Evolutionary conservation across 2,113 vertebrate genomes (phyloP).

Genomic region (Catharus bicknelli): DNA sequence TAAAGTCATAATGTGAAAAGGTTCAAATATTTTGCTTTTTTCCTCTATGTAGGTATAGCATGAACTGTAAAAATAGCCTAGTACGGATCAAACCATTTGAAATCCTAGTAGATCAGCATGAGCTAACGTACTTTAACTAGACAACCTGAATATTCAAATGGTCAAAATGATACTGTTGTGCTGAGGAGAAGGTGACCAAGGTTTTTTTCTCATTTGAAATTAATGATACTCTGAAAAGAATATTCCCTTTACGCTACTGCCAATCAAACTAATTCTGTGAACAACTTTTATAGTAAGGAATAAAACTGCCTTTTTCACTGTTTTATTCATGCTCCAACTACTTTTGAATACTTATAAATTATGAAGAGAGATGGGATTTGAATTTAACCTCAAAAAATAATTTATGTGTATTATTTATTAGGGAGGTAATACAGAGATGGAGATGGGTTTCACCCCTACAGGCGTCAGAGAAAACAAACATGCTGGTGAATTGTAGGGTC

Average conservation of each 20-base stretch:
- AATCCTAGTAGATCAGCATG: neutral
- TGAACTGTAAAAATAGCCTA: neutral
- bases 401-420: neutral
- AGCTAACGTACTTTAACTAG: neutral
- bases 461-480: neutral
- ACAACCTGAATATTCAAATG: neutral
- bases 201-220: neutral
- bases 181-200: neutral
- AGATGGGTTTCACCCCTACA: neutral
- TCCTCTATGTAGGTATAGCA: fast-evolving
- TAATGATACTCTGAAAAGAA: neutral
- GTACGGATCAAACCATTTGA: neutral
- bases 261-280: neutral
- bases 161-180: neutral
- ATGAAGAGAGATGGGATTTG: neutral
- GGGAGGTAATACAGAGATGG: neutral
- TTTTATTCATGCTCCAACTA: neutral
- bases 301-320: neutral
- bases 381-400: neutral
- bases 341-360: neutral
- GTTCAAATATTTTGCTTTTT: neutral
- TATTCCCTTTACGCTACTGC: neutral
- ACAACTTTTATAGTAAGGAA: neutral
- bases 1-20: neutral
- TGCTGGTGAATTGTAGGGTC: neutral